Evolutionary conservation across 2,113 vertebrate genomes (phyloP).

Genomic region (Rutilus rutilus): DNA sequence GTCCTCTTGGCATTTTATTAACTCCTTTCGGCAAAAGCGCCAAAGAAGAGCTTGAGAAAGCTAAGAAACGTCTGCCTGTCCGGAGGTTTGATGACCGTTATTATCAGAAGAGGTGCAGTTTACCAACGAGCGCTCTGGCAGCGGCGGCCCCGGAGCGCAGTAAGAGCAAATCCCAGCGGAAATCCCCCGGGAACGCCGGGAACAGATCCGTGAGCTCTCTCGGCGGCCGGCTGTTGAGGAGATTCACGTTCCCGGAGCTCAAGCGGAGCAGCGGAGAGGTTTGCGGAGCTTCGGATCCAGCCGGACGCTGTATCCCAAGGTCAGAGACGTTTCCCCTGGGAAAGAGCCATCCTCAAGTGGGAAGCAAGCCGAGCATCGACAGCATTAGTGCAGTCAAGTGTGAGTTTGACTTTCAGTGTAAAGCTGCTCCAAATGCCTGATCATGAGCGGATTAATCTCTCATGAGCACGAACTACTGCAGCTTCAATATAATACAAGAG

Average conservation of each 20-base stretch:
- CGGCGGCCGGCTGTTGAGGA: constrained; percentile 69
- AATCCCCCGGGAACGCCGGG: constrained; percentile 40
- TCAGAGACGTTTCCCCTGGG: constrained; percentile 72
- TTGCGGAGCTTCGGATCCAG: background rate
- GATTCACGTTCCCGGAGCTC: constrained; percentile 74
- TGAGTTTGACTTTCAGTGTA: constrained; percentile 74
- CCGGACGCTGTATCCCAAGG: constrained; percentile 56
- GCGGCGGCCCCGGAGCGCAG: constrained; percentile 64
- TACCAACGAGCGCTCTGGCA: constrained; percentile 68
- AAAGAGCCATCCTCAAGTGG: constrained; percentile 67
- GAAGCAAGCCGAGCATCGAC: constrained; percentile 73
- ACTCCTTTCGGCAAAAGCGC: constrained; percentile 63
- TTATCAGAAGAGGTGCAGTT: constrained; percentile 74
- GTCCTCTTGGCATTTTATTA: constrained; percentile 61
- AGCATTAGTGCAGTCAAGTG: constrained; percentile 79
- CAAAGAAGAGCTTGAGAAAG: constrained; percentile 37
- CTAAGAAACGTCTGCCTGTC: constrained; percentile 34
- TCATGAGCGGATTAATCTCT: background rate
- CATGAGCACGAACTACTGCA: background rate
- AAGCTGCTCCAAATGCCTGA: constrained; percentile 32
- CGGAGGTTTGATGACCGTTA: constrained; percentile 69
- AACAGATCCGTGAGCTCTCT: constrained; percentile 61
- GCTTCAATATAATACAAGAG: background rate
- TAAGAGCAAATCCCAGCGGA: constrained; percentile 59
- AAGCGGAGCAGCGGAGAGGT: constrained; percentile 55